Conservation (phyloP, 2,888 invertebrate species). For the Caenorhabditis sinica region DNA sequence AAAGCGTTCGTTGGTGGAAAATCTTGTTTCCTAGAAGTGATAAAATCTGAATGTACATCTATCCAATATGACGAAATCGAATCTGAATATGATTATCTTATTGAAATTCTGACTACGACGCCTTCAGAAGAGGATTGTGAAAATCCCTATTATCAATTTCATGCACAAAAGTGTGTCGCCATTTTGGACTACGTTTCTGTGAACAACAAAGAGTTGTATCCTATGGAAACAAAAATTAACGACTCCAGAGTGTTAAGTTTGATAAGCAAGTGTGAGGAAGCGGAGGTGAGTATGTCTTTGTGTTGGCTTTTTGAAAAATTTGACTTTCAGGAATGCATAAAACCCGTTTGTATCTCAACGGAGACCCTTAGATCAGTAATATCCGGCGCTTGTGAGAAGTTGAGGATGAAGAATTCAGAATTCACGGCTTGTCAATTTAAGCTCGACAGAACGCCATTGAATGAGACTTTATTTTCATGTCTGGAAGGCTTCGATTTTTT, state of each 20-base stretch:
- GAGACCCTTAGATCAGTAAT: too few relatives aligned
- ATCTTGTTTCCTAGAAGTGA: background rate
- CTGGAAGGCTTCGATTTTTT: background rate
- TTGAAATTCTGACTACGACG: background rate
- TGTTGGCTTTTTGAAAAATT: too few relatives aligned
- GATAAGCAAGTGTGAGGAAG: background rate
- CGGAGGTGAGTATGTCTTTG: background rate
- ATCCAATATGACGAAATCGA: background rate
- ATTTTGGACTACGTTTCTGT: background rate
- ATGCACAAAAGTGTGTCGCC: background rate
- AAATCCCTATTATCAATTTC: background rate
- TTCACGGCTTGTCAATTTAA: background rate
- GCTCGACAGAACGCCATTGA: background rate
- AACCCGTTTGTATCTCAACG: background rate
- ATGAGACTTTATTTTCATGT: background rate
- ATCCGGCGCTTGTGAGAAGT: background rate
- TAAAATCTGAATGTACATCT: background rate
- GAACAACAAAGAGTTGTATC: background rate
- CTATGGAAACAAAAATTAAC: background rate
- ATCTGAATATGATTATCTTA: background rate
- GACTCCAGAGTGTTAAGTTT: background rate
- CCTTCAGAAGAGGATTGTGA: background rate
- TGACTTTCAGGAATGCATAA: background rate
- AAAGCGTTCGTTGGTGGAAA: background rate
- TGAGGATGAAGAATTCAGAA: background rate